These are phyloP conservation scores for Oreochromis aureus DNA, from an alignment of 2,113 vertebrate species.

Conservation along the genomic window DNA sequence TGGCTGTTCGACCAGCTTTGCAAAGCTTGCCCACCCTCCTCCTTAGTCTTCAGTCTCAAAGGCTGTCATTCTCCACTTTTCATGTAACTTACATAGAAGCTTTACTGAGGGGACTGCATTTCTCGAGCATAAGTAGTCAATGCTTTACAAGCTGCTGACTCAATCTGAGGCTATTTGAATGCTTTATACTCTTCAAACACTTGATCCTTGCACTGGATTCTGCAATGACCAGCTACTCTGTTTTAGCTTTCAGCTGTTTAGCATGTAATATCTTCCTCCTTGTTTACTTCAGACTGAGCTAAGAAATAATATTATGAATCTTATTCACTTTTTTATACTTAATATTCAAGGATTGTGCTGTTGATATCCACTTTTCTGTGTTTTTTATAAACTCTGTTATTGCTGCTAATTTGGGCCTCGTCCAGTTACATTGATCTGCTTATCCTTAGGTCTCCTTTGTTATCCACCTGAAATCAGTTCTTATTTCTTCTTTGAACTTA, in stretches of 20 bases:
- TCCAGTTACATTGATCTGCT: neutral
- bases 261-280: neutral
- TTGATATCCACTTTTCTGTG: neutral
- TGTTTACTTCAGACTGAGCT: neutral
- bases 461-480: neutral
- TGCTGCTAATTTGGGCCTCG: neutral
- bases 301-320: neutral
- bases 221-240: neutral
- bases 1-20: neutral
- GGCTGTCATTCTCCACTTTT: neutral
- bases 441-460: neutral
- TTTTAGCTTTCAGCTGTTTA: neutral
- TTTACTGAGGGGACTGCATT: neutral
- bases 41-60: neutral
- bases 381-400: neutral
- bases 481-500: neutral
- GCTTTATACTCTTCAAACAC: neutral
- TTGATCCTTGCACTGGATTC: neutral
- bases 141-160: neutral
- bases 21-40: neutral
- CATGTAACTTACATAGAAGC: neutral
- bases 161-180: neutral
- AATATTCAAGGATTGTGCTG: neutral
- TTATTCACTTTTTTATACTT: neutral
- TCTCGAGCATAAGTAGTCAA: neutral